Base-by-base conservation (phyloP, 53 echinoderm and acorn worm genomes). In the Temnopleurus reevesii region DNA sequence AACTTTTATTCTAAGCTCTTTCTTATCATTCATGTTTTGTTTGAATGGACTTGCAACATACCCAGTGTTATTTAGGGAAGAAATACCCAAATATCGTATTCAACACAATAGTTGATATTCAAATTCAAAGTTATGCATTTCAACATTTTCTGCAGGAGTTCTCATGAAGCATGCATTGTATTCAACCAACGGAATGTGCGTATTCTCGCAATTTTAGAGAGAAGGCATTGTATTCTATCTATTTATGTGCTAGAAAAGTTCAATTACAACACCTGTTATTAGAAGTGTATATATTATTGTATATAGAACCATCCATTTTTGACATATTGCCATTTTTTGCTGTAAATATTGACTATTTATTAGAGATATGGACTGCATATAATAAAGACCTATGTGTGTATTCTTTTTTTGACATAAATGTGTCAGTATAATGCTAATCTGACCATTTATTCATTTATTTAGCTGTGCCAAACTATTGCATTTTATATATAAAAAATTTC, bases 291-390 rank as follows among this genome's bases (percentile, higher is more conserved):
- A 23, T 38, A 66, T 26, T 0, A n/a, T 66, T 71, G 71, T 71
- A 71, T n/a, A 71, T 71, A 71, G 8, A 33, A 19, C 36, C 21
- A 9, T 41, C 36, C 71, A 41, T 19, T 19, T 41, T 71, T 71
- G 71, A 36, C 71, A 71, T 71, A 2, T 71, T 71, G n/a, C 36
- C n/a, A 21, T 36, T 71, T 71, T 65, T 41, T 71, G 21, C 41
- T 71, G 71, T 71, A 71, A n/a, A 71, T 71, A 71, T 71, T 65
- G 36, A 71, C 38, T 71, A 71, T 71, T 71, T 71, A 71, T 71
- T 71, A 71, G 71, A 41, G 23, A n/a, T n/a, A 21, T 12, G 71
- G 23, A 6, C 8, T 2, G 41, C 2, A 23, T 38, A 38, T 41
- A 49, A 49, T 71, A 41, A 0, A 34, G 33, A 5, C n/a, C 41